Base-by-base conservation (phyloP, 2,797 vertebrate species). In the Sciurus vulgaris region DNA sequence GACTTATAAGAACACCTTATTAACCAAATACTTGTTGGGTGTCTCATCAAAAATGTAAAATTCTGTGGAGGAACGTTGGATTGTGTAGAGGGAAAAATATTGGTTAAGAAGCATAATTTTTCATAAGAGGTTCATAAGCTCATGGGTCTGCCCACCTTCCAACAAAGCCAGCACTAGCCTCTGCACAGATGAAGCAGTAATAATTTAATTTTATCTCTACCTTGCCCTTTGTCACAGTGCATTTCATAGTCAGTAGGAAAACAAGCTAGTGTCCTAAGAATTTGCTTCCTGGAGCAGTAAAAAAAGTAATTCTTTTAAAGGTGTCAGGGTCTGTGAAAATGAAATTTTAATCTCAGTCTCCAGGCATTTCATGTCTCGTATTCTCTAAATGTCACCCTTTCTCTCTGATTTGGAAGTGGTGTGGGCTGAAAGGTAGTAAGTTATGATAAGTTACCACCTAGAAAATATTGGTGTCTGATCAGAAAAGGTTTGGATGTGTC, bases 321-420 rank as follows among this genome's bases (percentile, higher is more conserved):
- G 35, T 84, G 33, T 93, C 38, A 81, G 38, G 20, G 73, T 93
- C 41, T 94, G 73, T 72, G 61, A 89, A 83, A 94, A 81, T 70
- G 30, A 82, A 67, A 91, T 77, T 84, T n/a, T 89, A 84, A 33
- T 84, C 54, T 82, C 33, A 72, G 49, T 94, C n/a, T 78, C 49
- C 15, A 86, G 93, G 9, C 14, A 17, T 82, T 95, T 92, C 78
- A 24, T 89, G 12, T 93, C 10, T 89, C 28, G 6, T 76, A 6
- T 41, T 93, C 26, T 26, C 44, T 17, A 70, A 33, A 17, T 63
- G 18, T 82, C 61, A 94, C 0, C 6, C 11, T 69, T 84, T 85
- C 90, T 70, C 30, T 93, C 70, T 95, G 82, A 38, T 96, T 74
- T 44, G 47, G 28, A 89, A 96, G 81, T 73, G 70, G 69, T 81